Evolutionary conservation across 2,888 invertebrate species (phyloP), one percentile per base, ranked within the genome.

Genomic region (Caenorhabditis becei): DNA sequence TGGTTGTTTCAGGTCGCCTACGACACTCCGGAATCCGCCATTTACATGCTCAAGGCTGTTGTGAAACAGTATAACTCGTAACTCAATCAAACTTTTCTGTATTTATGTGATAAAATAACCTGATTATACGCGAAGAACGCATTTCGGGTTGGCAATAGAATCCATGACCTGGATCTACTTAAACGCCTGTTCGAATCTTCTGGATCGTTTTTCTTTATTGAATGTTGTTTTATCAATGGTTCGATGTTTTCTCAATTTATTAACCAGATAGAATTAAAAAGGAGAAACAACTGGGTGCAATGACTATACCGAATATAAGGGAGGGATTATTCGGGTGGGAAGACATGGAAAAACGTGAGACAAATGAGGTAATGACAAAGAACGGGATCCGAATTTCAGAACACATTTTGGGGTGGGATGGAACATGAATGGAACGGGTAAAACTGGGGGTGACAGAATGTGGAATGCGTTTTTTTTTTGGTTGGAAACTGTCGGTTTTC

Each of bases 1-100:
- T 26, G 1, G 16, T 8, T 24, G 2, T 41, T 78, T 62, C 63
- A 85, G 85, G 86, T 86, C 18, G 86, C 86, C 20, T 82, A 85
- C 61, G 86, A 86, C 66, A 83, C 83, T 11, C 83, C 83, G 18
- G 86, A 86, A 70, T 75, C 85, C 14, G 81, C 84, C 2, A 79
- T 85, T 62, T 83, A 72, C 77, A 84, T 84, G 77, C 56, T 85
- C 20, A 71, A 84, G 62, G 51, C 66, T 5, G 56, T 78, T 23
- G 70, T 78, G 23, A 69, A 78, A n/a, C 74, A 78, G 18, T 82
- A 70, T n/a, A 78, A 82, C 26, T 1, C 65, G 0, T 82, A 61
- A 49, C 66, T 14, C n/a, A 16, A 24, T 26, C 11, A 32, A n/a
- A 35, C 16, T 14, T 44, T 23, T 28, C 11, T 53, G 26, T 61